Base-by-base conservation (phyloP, 2,888 invertebrate species). In the Margaritifera margaritifera region DNA sequence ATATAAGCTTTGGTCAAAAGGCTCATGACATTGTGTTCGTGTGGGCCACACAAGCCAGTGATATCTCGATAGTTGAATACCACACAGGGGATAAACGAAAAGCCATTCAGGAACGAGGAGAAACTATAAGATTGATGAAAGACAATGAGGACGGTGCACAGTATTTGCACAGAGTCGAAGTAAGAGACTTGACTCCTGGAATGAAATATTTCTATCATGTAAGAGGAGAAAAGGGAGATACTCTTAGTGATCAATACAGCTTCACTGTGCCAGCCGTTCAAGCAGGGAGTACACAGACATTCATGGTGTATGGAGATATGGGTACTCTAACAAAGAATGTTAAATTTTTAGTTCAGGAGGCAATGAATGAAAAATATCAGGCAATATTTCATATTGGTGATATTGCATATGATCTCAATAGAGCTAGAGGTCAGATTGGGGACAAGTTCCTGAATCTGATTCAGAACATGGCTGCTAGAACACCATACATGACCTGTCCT, bases 301-400 rank as follows among this genome's bases (percentile, higher is more conserved):
- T 86, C 62, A 84, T 88, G 75, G 77, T 89, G 15, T 84, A 84
- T 71, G 89, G 87, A 18, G 89, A 89, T 68, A 70, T 89, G 66
- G 89, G 88, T 22, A 75, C 82, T 31, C 62, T 67, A 11, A 77
- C 85, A 1, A 69, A 75, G 53, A 74, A 78, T 62, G 72, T 86
- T 15, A 75, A 78, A 62, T 83, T 82, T 66, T 57, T 87, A 5
- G 64, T 83, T 2, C 82, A 85, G 61, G 85, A 87, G 58, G 82
- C 81, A 11, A 20, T 75, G 19, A 79, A 78, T 64, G 72, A 77
- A 18, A 74, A 77, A 19, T 86, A 86, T 72, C 79, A 82, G 54
- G 82, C 83, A 22, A 72, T 87, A 19, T 82, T 86, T 63, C 87
- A 87, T 68, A 68, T 87, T 27, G 89, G 89, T 27, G 88, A 89